Evolutionary conservation across 2,797 vertebrate genomes (phyloP).

Genomic region (Enteromius anoplus): DNA sequence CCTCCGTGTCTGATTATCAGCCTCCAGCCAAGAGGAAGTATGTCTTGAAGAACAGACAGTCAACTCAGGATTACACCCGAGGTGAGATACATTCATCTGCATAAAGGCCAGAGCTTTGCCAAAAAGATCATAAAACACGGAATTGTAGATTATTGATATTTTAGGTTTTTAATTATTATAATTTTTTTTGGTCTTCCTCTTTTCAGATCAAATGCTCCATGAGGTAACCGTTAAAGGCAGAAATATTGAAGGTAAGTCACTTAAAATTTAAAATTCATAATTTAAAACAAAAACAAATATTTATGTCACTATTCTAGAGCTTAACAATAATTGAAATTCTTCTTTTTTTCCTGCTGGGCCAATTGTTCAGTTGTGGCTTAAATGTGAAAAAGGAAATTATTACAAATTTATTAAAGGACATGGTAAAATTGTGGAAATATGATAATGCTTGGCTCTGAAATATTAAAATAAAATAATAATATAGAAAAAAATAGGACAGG

Average conservation of each 20-base stretch:
- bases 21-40: slow-evolving; percentile 79
- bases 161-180: neutral
- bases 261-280: neutral
- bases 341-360: too few species aligned
- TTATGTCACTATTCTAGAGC: neutral
- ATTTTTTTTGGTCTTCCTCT: slow-evolving; percentile 35
- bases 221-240: slow-evolving; percentile 65
- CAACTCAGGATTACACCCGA: slow-evolving; percentile 55
- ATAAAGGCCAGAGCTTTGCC: neutral
- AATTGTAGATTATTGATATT: neutral
- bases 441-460: neutral
- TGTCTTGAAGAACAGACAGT: slow-evolving; percentile 63
- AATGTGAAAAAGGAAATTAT: neutral
- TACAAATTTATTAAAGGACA: neutral
- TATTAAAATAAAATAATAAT: neutral
- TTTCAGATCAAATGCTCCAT: slow-evolving; percentile 68
- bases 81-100: slow-evolving; percentile 59
- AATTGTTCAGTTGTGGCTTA: neutral
- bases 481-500: neutral
- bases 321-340: neutral
- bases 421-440: neutral
- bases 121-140: neutral
- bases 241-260: slow-evolving; percentile 70
- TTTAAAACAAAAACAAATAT: neutral
- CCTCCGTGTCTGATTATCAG: slow-evolving; percentile 69